phyloP scores from a whole-genome alignment of 2,888 invertebrate species.

The Archips xylosteana region DNA sequence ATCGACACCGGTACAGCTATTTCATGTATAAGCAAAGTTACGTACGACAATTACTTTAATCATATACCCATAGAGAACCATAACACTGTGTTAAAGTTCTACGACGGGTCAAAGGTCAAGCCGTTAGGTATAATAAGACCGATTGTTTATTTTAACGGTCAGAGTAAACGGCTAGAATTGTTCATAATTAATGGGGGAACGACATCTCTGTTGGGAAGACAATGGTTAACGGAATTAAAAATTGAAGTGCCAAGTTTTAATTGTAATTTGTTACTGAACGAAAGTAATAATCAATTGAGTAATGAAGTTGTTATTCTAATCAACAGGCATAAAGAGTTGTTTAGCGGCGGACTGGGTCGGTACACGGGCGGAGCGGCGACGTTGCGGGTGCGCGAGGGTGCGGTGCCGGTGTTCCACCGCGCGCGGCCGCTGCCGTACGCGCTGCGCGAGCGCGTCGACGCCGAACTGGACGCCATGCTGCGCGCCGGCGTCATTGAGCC shows the following conservation, averaged over 20 bases:
- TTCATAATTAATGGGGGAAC: constrained; percentile 2
- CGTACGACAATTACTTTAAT: constrained; percentile 35
- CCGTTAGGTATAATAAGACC: constrained; percentile 21
- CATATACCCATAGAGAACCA: neutral
- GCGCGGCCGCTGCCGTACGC: no score
- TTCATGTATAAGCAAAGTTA: constrained; percentile 48
- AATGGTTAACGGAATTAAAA: constrained; percentile 6
- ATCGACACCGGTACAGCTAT: constrained; percentile 49
- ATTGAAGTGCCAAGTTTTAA: constrained; percentile 1
- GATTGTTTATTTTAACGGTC: neutral
- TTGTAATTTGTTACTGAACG: neutral
- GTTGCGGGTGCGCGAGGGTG: no score
- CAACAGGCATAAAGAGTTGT: constrained; percentile 18
- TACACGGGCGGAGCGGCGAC: no score
- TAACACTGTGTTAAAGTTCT: constrained; percentile 22
- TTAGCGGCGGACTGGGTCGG: neutral
- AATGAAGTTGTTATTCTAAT: neutral
- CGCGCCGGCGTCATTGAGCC: no score
- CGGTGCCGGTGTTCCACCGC: no score
- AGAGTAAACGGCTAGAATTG: constrained; percentile 3
- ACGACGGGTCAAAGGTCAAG: constrained; percentile 12
- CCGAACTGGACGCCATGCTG: no score
- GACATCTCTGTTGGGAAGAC: neutral
- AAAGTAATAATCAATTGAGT: neutral
- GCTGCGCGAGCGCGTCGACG: no score